Evolutionary conservation across 2,888 invertebrate genomes (phyloP).

Genomic region (Sipha maydis): DNA sequence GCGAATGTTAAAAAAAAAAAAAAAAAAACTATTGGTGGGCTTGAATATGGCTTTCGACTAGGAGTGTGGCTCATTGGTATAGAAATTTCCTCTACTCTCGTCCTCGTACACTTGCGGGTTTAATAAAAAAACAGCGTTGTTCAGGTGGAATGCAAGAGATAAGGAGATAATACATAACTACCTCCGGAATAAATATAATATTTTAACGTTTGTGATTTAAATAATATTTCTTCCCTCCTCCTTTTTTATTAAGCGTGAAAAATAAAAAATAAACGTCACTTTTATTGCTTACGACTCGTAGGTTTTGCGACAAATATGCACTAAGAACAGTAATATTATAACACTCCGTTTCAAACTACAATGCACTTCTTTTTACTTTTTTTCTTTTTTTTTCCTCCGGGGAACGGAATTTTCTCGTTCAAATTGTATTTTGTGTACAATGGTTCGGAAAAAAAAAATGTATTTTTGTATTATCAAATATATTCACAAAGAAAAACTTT

Average conservation of each 20-base stretch:
- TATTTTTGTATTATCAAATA: no score
- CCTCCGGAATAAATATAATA: not conserved
- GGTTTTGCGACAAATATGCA: not conserved
- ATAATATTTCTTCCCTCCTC: not conserved
- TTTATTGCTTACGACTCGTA: not conserved
- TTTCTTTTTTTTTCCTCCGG: no score
- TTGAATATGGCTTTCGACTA: not conserved
- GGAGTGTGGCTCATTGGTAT: not conserved
- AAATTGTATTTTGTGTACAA: no score
- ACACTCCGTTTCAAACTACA: not conserved
- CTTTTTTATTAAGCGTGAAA: not conserved
- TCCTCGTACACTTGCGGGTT: not conserved
- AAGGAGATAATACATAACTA: not conserved
- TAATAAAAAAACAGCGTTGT: conserved; percentile 12
- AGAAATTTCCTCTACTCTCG: not conserved
- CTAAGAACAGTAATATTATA: not conserved
- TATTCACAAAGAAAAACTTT: no score
- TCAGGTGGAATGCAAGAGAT: conserved; percentile 19
- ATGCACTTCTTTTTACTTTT: not conserved
- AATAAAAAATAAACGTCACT: not conserved
- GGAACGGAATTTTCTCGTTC: not conserved
- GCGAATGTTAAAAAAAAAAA: not conserved
- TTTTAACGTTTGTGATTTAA: conserved; percentile 1
- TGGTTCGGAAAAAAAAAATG: no score
- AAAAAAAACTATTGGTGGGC: not conserved